Evolutionary conservation across 2,797 vertebrate species (phyloP).

Genomic region (Psittacula echo): DNA sequence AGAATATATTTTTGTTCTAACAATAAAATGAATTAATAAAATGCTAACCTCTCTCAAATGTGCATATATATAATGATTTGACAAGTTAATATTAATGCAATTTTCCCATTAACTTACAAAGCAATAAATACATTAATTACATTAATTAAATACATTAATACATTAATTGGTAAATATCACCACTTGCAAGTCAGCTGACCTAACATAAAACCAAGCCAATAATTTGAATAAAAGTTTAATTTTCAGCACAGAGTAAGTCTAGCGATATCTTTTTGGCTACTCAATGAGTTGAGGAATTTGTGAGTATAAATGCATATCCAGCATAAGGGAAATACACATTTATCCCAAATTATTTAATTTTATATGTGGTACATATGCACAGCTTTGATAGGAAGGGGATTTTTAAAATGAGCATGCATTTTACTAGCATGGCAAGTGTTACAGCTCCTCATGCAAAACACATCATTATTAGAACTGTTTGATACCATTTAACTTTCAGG

Average conservation of each 20-base stretch:
- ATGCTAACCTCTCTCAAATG: not conserved
- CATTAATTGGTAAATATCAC: not conserved
- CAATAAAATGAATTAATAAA: not conserved
- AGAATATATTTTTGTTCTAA: not conserved
- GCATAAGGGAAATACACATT: not conserved
- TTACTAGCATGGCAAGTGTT: not conserved
- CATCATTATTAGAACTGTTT: not conserved
- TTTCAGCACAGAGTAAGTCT: not conserved
- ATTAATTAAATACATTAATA: not conserved
- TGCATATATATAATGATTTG: not conserved
- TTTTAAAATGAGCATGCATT: not conserved
- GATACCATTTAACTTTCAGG: not conserved
- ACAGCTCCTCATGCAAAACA: not conserved
- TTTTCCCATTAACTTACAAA: not conserved
- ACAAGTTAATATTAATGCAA: not conserved
- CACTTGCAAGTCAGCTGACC: not conserved
- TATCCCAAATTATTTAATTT: not conserved
- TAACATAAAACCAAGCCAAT: not conserved
- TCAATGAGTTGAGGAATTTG: not conserved
- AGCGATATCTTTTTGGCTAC: not conserved
- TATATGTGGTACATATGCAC: not conserved
- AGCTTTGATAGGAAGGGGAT: not conserved
- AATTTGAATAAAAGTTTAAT: not conserved
- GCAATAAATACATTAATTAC: not conserved
- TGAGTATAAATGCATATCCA: not conserved